Conservation (phyloP, 1,140 invertebrate genomes). For the Plectrocnemia conspersa region DNA sequence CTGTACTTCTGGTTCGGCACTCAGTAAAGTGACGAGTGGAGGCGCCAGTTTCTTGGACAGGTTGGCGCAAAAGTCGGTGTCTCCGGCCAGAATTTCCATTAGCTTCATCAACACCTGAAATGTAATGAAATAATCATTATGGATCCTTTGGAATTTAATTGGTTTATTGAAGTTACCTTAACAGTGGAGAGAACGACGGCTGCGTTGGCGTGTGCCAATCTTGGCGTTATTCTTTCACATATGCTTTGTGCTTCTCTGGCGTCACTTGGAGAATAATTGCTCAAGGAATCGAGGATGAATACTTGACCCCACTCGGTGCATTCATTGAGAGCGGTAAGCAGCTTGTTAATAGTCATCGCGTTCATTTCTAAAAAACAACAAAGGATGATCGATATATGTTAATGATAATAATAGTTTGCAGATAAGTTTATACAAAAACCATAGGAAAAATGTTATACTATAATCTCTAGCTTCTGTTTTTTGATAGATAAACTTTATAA, state of each 20-base stretch:
- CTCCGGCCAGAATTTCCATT: constrained; percentile 92
- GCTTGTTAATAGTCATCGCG: constrained; percentile 95
- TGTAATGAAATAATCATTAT: no score
- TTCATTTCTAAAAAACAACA: constrained; percentile 75
- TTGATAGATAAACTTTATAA: no score
- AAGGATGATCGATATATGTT: background rate
- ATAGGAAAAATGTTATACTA: no score
- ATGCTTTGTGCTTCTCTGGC: constrained; percentile 99
- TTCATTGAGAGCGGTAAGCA: constrained; percentile 97
- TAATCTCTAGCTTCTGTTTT: no score
- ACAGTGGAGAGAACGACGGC: constrained; percentile 99
- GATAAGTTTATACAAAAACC: background rate
- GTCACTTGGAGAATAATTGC: constrained; percentile 96
- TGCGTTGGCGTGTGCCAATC: constrained; percentile 98
- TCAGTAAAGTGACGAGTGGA: constrained; percentile 96
- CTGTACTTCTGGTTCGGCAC: constrained; percentile 97
- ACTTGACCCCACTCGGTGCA: constrained; percentile 99
- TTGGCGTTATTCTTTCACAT: constrained; percentile 95
- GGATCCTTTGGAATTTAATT: constrained; percentile 37
- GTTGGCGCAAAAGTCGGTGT: constrained; percentile 90
- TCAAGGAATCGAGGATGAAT: constrained; percentile 96
- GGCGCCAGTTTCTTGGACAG: constrained; percentile 96
- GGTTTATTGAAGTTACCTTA: no score
- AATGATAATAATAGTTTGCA: background rate
- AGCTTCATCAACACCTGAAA: constrained; percentile 85